Percentiles rank a stretch among this genome's conserved stretches.
phyloP scores from a whole-genome alignment of 2,113 vertebrate species.

The Limnothrissa miodon region DNA sequence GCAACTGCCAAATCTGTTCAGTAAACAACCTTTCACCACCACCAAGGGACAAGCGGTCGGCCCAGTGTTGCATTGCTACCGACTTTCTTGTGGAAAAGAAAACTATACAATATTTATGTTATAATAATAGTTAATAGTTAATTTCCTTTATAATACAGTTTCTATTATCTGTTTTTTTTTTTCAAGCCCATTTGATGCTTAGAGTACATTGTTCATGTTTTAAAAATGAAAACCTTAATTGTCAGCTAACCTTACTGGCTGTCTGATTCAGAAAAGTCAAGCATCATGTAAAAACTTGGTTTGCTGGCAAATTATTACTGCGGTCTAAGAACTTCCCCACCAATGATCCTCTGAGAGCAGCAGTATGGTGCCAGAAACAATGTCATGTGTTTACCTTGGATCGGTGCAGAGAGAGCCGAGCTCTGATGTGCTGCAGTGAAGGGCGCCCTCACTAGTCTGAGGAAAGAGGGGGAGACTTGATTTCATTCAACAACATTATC shows the following conservation, averaged over 20 bases:
- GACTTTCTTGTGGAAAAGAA: background rate
- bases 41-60: slow-evolving; percentile 8
- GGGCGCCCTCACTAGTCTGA: slow-evolving; percentile 73
- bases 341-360: background rate
- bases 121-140: background rate
- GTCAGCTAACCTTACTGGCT: too few species aligned
- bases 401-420: slow-evolving; percentile 48
- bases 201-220: background rate
- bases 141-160: background rate
- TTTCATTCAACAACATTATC: background rate
- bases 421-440: slow-evolving; percentile 66
- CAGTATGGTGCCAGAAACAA: background rate
- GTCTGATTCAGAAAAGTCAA: background rate
- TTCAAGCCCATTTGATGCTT: background rate
- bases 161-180: background rate
- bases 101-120: background rate
- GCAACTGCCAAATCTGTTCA: slow-evolving; percentile 54
- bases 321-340: background rate
- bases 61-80: background rate
- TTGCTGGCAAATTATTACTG: background rate
- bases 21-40: slow-evolving; percentile 56
- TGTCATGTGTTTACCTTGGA: slow-evolving; percentile 58
- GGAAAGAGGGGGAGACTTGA: background rate
- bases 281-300: background rate
- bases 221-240: background rate